Base-by-base conservation (phyloP, 2,888 invertebrate species). In the Cinara cedri region DNA sequence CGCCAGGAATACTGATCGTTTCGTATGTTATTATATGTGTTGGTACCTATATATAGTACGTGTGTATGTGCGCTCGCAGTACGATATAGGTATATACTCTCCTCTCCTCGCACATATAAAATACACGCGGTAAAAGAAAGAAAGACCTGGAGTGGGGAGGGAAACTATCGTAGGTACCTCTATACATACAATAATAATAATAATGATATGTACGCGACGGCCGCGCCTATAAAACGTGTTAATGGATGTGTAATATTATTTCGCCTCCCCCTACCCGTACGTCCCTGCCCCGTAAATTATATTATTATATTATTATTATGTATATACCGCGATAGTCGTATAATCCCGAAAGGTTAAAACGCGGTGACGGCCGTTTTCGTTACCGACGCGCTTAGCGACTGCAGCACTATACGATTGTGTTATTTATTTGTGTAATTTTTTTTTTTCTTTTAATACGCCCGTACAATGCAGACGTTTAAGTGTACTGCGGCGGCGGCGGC, bases 201-300 rank as follows among this genome's bases (percentile, higher is more conserved):
- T 34, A 34, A 4, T 34, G 6, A 4, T 34, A 34, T 34, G 34
- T 34, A 34, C 34, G 34, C 34, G 34, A n/a, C 34, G 34, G 34
- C 24, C 66, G 24, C 46, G 26, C 26, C 60, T 62, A n/a, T 26
- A 78, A 78, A 78, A 78, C 78, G 78, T 78, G 78, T 78, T 78
- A 78, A 78, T 78, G 78, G 78, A 78, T 60, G 57, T 78, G 68
- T 74, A 51, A 34, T 70, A 78, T 78, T 78, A 68, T 78, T 78
- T 74, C 51, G 24, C 34, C 68, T 60, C 34, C 46, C 46, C n/a
- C 24, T n/a, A 6, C 57, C 42, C 26, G 14, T 26, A 44, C 44
- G n/a, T 10, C 4, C 42, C 16, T 4, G n/a, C n/a, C 13, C 34
- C 34, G 34, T 34, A 34, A 34, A n/a, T n/a, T n/a, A n/a, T n/a